Evolutionary conservation across 2,797 vertebrate genomes (phyloP).

Genomic region (Threskiornis aethiopicus): DNA sequence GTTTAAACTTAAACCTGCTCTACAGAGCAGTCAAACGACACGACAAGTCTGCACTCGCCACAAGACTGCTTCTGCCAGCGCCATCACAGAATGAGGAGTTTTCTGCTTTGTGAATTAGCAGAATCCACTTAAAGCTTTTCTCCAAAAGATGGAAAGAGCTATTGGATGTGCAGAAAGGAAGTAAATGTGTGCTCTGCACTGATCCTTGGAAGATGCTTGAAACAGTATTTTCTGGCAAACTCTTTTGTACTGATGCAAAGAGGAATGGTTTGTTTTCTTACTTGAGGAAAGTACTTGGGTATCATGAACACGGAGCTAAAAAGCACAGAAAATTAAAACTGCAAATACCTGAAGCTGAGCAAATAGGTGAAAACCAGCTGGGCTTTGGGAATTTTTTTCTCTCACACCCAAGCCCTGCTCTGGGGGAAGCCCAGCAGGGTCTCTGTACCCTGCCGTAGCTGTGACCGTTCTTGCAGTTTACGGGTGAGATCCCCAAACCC

Average conservation of each 20-base stretch:
- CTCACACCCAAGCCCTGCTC: background rate
- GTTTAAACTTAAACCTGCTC: slow-evolving; percentile 27
- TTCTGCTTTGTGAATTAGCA: background rate
- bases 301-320: background rate
- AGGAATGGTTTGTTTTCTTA: background rate
- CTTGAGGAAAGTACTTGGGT: background rate
- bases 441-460: background rate
- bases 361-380: background rate
- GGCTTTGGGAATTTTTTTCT: background rate
- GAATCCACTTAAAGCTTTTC: background rate
- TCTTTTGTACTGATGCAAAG: background rate
- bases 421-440: background rate
- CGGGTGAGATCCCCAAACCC: background rate
- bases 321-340: background rate
- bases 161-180: background rate
- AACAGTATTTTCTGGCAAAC: background rate
- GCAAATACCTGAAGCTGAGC: background rate
- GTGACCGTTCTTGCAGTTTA: background rate
- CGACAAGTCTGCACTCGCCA: background rate
- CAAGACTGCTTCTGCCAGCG: background rate
- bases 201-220: background rate
- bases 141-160: background rate
- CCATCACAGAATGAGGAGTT: background rate
- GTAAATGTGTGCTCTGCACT: background rate
- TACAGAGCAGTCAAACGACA: background rate